Evolutionary conservation across 2,113 vertebrate genomes (phyloP).

Genomic region (Barbus barbus): DNA sequence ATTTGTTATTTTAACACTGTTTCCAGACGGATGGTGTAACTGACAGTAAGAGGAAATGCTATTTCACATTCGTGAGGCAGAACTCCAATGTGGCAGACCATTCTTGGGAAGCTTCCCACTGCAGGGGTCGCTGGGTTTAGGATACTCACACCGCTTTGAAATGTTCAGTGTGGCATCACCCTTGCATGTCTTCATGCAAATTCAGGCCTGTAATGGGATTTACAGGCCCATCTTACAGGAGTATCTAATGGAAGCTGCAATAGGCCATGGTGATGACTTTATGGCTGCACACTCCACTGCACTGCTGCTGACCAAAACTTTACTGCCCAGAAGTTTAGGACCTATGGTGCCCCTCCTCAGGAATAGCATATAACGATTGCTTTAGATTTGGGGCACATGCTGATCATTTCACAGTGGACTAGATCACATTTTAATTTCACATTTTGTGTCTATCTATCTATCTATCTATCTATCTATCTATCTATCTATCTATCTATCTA

Average conservation of each 20-base stretch:
- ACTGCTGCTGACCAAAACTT: conserved; percentile 21
- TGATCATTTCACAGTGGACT: neutral
- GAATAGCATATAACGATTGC: conserved; percentile 23
- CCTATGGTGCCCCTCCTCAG: neutral
- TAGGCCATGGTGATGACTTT: conserved; percentile 32
- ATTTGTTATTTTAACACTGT: conserved; percentile 15
- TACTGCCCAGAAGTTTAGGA: conserved; percentile 8
- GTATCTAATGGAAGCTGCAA: conserved; percentile 10
- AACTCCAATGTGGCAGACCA: conserved; percentile 2
- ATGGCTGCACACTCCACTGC: conserved; percentile 21
- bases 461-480: too few relatives aligned
- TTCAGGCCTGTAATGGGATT: conserved; percentile 14
- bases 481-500: neutral
- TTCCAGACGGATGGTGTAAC: neutral
- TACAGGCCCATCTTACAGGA: too few relatives aligned
- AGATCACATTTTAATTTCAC: conserved; percentile 8
- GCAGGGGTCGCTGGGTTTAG: conserved; percentile 58
- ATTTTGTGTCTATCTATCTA: neutral
- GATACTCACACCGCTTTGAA: conserved; percentile 16
- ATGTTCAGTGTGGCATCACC: neutral
- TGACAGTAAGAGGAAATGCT: conserved; percentile 26
- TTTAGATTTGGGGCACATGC: neutral
- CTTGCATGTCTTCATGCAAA: conserved; percentile 7
- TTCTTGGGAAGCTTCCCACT: conserved; percentile 41
- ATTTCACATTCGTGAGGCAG: neutral